Base-by-base conservation (phyloP, 2,888 invertebrate genomes). In the Ctena decussata region DNA sequence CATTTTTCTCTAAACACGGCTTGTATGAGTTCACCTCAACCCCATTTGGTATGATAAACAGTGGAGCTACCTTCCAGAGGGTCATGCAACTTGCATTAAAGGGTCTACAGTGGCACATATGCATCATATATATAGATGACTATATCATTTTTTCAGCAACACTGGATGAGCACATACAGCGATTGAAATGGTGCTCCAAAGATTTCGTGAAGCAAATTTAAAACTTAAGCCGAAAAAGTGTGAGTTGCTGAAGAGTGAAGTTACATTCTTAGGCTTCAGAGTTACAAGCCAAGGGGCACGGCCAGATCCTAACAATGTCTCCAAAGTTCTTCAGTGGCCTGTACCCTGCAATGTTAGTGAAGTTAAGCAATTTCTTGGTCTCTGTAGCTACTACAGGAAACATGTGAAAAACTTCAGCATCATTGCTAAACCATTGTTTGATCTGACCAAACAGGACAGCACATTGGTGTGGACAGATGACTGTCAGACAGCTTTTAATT, bases 161-260 rank as follows among this genome's bases (percentile, higher is more conserved):
- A 44, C 46, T 89, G 41, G 74, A 81, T 15, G 81, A 88, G 35
- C 84, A 84, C 39, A 79, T 87, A 18, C 35, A 57, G 15, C 21
- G 88, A 44, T 39, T 89, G 12, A 27, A 39, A 60, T 39, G 32
- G 86, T 90, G 37, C 77, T 91, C 15, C 15, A 81, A 11, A 41
- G 86, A 44, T 78, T 89, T 15, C 69, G 27, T 8, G 24, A 49
- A 18, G 89, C 91, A 15, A 77, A 79, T 53, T 53, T 91, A 41
- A 90, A 89, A 57, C 72, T 91, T 8, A 89, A 89, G 53, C 86
- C 86, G 30, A 72, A n/a, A n/a, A n/a, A n/a, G n/a, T n/a, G n/a
- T n/a, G n/a, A n/a, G n/a, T n/a, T n/a, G n/a, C n/a, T n/a, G 81
- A 49, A 89, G 89, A 69, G 15, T 53, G 80, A 82, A 30, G 82